Base-by-base conservation (phyloP, 2,888 invertebrate species). In the Lasioglossum oenotherae region DNA sequence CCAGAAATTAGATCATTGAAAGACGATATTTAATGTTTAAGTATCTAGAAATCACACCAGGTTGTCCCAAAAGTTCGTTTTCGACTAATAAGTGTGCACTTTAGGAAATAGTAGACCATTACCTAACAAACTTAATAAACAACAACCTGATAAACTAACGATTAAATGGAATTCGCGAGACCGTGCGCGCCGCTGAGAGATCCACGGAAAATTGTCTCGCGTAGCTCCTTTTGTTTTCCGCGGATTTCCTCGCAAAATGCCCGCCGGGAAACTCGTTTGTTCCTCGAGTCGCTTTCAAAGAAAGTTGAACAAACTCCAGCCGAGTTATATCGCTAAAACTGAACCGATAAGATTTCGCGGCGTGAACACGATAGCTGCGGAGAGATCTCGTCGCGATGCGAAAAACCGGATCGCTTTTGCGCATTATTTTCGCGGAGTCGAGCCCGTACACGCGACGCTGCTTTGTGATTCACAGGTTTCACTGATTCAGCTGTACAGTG, bases 161-260 rank as follows among this genome's bases (percentile, higher is more conserved):
- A 53, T 53, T 2, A 23, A 53, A 53, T 53, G 8, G 0, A 53
- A 53, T 53, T 53, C 23, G 49, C 49, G 49, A 53, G 23, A 23
- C 49, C 23, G 53, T 60, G 27, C 60, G 60, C 27, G 27, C 60
- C 27, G 60, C 16, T 46, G 14, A 8, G 57, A 49, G 44, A 74
- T 81, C 78, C 72, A 80, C 74, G 31, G 23, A 85, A 71, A 84
- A 60, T 31, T 16, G 27, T 84, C 79, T 72, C 19, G 3, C n/a
- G 74, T 41, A 27, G 35, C n/a, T 72, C 35, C 41, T 67, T 41
- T 14, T 44, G n/a, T 31, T 35, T 44, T 12, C 19, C 53, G 60
- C 12, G 60, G 27, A 27, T 53, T 53, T 23, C 23, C 49, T 53
- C 49, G 49, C 27, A 14, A 60, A 27, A 27, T n/a, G 60, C 4